These are phyloP conservation scores for Perithous albicinctus DNA, from an alignment of 2,888 invertebrate genomes.

Conservation along the genomic window DNA sequence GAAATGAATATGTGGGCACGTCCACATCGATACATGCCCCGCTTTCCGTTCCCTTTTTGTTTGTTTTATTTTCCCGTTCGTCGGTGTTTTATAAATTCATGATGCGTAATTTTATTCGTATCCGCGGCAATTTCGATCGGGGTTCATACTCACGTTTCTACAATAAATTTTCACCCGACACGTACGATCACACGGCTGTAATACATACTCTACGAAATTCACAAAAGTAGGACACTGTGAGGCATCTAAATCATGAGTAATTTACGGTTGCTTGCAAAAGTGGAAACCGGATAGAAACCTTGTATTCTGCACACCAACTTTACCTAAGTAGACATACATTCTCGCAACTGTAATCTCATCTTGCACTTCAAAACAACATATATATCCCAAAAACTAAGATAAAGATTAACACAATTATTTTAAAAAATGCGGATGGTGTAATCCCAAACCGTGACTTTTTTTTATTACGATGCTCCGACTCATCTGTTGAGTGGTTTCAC, in stretches of 20 bases:
- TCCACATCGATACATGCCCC: conserved; percentile 12
- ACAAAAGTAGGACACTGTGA: conserved; percentile 7
- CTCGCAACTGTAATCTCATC: background rate
- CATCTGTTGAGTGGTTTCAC: no score
- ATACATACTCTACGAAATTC: conserved; percentile 32
- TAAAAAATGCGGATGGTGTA: no score
- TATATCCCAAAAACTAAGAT: no score
- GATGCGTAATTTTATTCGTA: conserved; percentile 53
- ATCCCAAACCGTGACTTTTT: no score
- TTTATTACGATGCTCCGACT: no score
- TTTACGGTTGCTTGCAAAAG: background rate
- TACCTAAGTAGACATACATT: background rate
- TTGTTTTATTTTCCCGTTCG: conserved; percentile 36
- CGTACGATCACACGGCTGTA: conserved; percentile 3
- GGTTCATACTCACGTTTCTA: conserved; percentile 19
- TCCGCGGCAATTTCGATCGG: conserved; percentile 41
- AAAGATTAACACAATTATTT: no score
- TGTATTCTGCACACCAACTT: background rate
- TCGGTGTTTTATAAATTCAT: conserved; percentile 44
- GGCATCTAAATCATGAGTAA: background rate
- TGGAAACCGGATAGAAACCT: background rate
- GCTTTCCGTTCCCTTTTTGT: conserved; percentile 8
- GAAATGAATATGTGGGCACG: conserved; percentile 2
- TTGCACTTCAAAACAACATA: no score
- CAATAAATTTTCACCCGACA: conserved; percentile 41